A percentile compares a stretch with the other conserved stretches of the same genome.
These are phyloP conservation scores for Lamprotornis superbus DNA, from an alignment of 2,113 vertebrate genomes.

Conservation along the genomic window DNA sequence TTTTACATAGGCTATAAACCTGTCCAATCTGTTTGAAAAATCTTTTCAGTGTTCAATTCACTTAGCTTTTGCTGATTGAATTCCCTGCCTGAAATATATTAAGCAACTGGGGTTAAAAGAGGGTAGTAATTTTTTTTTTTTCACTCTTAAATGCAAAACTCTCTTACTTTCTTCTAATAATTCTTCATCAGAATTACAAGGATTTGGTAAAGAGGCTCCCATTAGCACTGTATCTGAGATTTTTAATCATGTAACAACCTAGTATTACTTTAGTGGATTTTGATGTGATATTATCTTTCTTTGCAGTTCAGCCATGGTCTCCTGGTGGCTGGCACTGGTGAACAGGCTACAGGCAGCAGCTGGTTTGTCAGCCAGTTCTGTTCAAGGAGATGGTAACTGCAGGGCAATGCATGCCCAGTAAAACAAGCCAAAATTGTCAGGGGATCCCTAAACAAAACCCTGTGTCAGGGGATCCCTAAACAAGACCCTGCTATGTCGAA, in stretches of 20 bases:
- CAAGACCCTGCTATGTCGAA: conserved; percentile 10
- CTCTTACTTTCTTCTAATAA: background rate
- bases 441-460: conserved; percentile 5
- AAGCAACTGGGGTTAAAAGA: background rate
- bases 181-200: background rate
- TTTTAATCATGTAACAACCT: background rate
- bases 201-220: background rate
- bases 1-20: conserved; percentile 35
- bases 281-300: background rate
- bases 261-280: background rate
- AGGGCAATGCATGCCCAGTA: background rate
- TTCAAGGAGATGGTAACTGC: background rate
- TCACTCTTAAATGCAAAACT: background rate
- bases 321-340: background rate
- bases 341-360: background rate
- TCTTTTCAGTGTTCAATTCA: background rate
- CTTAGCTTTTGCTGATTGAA: conserved; percentile 12
- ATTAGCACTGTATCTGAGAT: background rate
- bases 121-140: background rate
- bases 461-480: conserved; percentile 6
- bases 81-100: background rate
- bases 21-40: conserved; percentile 43
- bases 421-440: conserved; percentile 27
- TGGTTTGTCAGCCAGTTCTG: background rate
- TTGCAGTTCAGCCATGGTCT: background rate